Conservation (phyloP, 2,888 invertebrate genomes). For the Elmis aenea region DNA sequence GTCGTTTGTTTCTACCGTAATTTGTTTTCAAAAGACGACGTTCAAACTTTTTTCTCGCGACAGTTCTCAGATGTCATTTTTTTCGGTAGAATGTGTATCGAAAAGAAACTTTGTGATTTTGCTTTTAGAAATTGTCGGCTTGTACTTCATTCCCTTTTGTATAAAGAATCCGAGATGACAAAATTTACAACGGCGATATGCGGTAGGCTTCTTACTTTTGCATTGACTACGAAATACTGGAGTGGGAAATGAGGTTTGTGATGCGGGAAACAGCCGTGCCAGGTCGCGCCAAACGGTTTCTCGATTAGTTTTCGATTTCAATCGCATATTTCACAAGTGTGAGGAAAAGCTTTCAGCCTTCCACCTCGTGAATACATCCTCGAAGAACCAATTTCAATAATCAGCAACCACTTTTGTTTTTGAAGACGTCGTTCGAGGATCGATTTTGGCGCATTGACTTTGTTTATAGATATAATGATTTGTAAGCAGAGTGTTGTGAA, state of each 20-base stretch:
- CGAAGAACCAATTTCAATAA: slow-evolving; percentile 18
- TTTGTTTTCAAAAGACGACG: too few species aligned
- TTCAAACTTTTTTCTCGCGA: too few species aligned
- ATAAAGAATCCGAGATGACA: too few species aligned
- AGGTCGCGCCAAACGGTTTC: slow-evolving; percentile 18
- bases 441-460: slow-evolving; percentile 18
- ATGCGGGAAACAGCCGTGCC: slow-evolving; percentile 15
- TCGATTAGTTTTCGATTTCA: slow-evolving; percentile 21
- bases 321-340: slow-evolving; percentile 18
- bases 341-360: slow-evolving; percentile 15
- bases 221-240: slow-evolving; percentile 7
- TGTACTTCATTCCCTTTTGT: too few species aligned
- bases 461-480: slow-evolving; percentile 15
- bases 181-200: too few species aligned
- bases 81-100: too few species aligned
- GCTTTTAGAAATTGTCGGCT: too few species aligned
- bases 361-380: slow-evolving; percentile 12
- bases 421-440: slow-evolving; percentile 14
- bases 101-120: too few species aligned
- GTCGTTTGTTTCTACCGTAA: too few species aligned
- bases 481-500: too few species aligned
- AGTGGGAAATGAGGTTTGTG: slow-evolving; percentile 6
- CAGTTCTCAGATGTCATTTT: too few species aligned
- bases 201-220: too few species aligned
- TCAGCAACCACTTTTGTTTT: slow-evolving; percentile 20